A percentile compares a stretch with the other conserved stretches of the same genome.
Evolutionary conservation across 64 coral and sea anemone species (phyloP).

Genomic region (Stylophora pistillata): DNA sequence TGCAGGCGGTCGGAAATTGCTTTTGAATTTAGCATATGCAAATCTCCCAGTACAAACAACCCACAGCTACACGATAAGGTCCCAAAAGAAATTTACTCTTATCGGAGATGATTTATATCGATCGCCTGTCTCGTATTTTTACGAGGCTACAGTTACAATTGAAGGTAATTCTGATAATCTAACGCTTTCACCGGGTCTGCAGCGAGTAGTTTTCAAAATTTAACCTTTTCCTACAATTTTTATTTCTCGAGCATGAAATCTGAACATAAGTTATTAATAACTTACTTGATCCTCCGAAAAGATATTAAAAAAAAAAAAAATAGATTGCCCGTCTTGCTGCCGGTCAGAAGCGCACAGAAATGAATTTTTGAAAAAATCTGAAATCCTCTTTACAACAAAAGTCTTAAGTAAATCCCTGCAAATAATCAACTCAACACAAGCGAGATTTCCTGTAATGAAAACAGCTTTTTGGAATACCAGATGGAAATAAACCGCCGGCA

Average conservation of each 20-base stretch:
- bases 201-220: neutral
- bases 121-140: neutral
- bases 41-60: neutral
- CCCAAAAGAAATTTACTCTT: neutral
- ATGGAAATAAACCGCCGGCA: neutral
- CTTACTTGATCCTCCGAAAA: neutral
- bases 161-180: neutral
- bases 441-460: neutral
- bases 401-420: neutral
- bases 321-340: neutral
- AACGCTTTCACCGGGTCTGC: neutral
- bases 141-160: neutral
- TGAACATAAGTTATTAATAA: constrained; percentile 9
- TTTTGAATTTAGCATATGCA: neutral
- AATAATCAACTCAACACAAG: neutral
- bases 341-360: neutral
- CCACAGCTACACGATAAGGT: neutral
- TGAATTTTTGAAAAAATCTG: neutral
- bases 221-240: neutral
- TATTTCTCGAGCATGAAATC: neutral
- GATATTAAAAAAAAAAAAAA: neutral
- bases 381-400: neutral
- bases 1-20: neutral
- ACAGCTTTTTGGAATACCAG: constrained; percentile 31
- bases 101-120: neutral